These are phyloP conservation scores for Tachina grossa DNA, from an alignment of 2,888 invertebrate genomes.

Conservation along the genomic window DNA sequence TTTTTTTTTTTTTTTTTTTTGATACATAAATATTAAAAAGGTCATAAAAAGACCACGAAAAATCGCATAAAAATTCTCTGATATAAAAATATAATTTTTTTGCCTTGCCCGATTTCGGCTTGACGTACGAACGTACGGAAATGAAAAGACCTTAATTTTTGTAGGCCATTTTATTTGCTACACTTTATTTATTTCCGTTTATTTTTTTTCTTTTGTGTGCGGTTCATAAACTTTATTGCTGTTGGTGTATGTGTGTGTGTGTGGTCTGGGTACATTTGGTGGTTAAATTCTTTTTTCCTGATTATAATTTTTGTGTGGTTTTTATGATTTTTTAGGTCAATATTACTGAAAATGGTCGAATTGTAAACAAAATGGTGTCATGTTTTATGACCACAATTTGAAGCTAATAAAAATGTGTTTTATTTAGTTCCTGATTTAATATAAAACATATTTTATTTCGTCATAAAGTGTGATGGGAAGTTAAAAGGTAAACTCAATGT, in stretches of 20 bases:
- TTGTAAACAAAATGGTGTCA: conserved; percentile 73
- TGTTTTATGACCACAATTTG: conserved; percentile 72
- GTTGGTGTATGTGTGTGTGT: conserved; percentile 5
- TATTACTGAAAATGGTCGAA: conserved; percentile 59
- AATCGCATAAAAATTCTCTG: conserved; percentile 54
- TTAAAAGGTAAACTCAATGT: conserved; percentile 15
- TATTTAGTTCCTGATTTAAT: conserved; percentile 50
- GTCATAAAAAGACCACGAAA: conserved; percentile 57
- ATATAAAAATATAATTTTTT: conserved; percentile 54
- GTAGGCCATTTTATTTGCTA: conserved; percentile 58
- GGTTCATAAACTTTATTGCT: conserved; percentile 64
- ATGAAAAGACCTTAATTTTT: conserved; percentile 31
- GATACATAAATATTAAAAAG: conserved; percentile 62
- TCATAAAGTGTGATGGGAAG: conserved; percentile 4
- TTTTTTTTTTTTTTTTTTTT: conserved; percentile 29
- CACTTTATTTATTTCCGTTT: conserved; percentile 53
- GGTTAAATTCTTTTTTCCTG: conserved; percentile 36
- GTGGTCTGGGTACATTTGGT: background rate
- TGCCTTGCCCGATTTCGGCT: background rate
- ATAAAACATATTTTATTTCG: conserved; percentile 46
- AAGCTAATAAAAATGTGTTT: conserved; percentile 65
- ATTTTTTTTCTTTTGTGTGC: conserved; percentile 12
- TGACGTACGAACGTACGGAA: background rate
- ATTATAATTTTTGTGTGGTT: conserved; percentile 59
- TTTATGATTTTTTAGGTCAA: conserved; percentile 70